Evolutionary conservation across 2,888 invertebrate species (phyloP).

Genomic region (Rhimphoctona megacephalus): DNA sequence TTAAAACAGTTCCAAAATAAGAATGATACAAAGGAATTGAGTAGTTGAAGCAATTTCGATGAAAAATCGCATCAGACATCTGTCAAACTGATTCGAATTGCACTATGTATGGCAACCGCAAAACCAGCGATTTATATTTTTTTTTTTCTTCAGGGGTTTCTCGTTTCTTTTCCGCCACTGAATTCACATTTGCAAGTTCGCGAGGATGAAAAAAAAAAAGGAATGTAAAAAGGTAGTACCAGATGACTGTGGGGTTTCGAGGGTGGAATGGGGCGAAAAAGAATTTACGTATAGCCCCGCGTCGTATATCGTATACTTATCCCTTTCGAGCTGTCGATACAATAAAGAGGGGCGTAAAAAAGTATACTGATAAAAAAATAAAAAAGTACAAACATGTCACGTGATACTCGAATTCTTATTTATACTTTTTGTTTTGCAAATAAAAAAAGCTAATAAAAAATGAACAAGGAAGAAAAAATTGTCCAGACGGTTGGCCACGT

Average conservation of each 20-base stretch:
- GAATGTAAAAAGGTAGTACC: constrained; percentile 11
- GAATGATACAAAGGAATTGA: neutral
- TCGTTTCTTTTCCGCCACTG: neutral
- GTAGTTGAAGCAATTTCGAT: neutral
- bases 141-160: neutral
- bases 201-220: neutral
- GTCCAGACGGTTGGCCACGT: constrained; percentile 46
- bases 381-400: neutral
- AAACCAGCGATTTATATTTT: constrained; percentile 1
- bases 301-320: constrained; percentile 8
- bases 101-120: neutral
- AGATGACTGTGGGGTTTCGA: constrained; percentile 40
- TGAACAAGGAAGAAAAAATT: constrained; percentile 9
- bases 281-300: neutral
- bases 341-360: neutral
- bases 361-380: neutral
- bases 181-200: constrained; percentile 3
- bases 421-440: neutral
- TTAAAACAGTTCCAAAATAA: neutral
- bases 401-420: neutral
- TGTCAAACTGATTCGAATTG: constrained; percentile 17
- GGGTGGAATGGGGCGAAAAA: constrained; percentile 1
- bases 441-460: neutral
- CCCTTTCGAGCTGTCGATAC: constrained; percentile 15
- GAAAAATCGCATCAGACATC: constrained; percentile 5